A percentile compares a stretch with the other conserved stretches of the same genome.
Evolutionary conservation across 1,140 invertebrate genomes (phyloP).

Genomic region (Dysdera silvatica): DNA sequence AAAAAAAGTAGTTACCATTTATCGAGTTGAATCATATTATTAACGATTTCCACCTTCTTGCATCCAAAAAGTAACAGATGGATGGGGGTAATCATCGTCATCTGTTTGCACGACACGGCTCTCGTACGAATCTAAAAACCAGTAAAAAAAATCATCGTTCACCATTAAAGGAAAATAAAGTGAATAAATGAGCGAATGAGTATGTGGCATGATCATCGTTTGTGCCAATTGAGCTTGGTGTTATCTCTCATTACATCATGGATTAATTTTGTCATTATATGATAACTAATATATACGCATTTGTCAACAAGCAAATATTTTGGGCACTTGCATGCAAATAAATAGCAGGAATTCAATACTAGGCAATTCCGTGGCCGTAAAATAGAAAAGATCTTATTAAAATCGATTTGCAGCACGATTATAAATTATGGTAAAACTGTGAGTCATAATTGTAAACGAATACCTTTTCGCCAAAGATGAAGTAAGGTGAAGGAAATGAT

Average conservation of each 20-base stretch:
- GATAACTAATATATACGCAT: too few relatives aligned
- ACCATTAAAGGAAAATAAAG: neutral
- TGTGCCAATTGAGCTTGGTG: too few relatives aligned
- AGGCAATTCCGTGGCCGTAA: too few relatives aligned
- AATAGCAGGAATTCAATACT: too few relatives aligned
- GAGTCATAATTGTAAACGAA: too few relatives aligned
- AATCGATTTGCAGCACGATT: too few relatives aligned
- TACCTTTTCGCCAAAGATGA: conserved; percentile 95
- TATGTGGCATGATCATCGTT: neutral
- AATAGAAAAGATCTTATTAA: too few relatives aligned
- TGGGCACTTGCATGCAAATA: too few relatives aligned
- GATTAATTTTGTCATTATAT: too few relatives aligned
- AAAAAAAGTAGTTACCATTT: conserved; percentile 56
- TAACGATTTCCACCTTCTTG: conserved; percentile 64
- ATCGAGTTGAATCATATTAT: conserved; percentile 62
- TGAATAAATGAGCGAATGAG: neutral
- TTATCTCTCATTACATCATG: too few relatives aligned
- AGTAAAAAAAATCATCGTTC: conserved; percentile 12
- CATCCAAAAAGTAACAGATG: conserved; percentile 87
- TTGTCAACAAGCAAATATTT: too few relatives aligned
- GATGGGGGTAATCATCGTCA: conserved; percentile 91
- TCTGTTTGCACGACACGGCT: conserved; percentile 94
- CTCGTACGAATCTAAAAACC: conserved; percentile 75
- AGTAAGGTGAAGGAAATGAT: conserved; percentile 88
- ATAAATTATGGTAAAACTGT: too few relatives aligned